Evolutionary conservation across 1,140 invertebrate species (phyloP), one percentile per base, ranked within the genome.

Genomic region (Anthonomus grandis): DNA sequence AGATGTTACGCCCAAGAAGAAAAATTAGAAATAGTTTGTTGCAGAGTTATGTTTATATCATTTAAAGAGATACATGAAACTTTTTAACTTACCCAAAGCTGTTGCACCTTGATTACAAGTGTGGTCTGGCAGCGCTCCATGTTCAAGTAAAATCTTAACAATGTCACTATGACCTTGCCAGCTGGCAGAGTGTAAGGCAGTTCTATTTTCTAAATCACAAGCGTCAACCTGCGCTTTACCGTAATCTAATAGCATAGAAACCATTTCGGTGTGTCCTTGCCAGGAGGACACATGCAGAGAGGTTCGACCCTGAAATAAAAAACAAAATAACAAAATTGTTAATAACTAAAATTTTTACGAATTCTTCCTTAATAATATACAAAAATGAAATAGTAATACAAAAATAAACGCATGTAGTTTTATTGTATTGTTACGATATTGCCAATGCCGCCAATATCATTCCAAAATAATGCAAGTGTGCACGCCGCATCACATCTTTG

Each of bases 51-150:
- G n/a, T n/a, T n/a, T n/a, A n/a, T n/a, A n/a, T n/a, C n/a, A n/a
- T n/a, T n/a, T n/a, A n/a, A n/a, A n/a, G n/a, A n/a, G n/a, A n/a
- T n/a, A n/a, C n/a, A n/a, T n/a, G n/a, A n/a, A n/a, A n/a, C n/a
- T n/a, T n/a, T n/a, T n/a, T 18, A 31, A 52, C 61, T 64, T 73
- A 84, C 85, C 84, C 52, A 97, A 75, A 27, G 93, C 91, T 41
- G 94, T 97, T 25, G 94, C 94, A 24, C 94, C 94, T 77, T 92
- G 89, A 71, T 93, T 94, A 70, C 94, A 97, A 6, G 90, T 89
- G 68, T 95, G 91, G 76, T 95, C 87, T 12, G 93, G 89, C 53
- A 80, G 76, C 0, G 93, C 89, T 4, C 87, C 86, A 62, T 85
- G 81, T 67, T 87, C 84, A 12, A 95, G 75, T 8, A 97, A 75